phyloP scores from a whole-genome alignment of 2,797 vertebrate species.

The Premnoplex brunnescens region DNA sequence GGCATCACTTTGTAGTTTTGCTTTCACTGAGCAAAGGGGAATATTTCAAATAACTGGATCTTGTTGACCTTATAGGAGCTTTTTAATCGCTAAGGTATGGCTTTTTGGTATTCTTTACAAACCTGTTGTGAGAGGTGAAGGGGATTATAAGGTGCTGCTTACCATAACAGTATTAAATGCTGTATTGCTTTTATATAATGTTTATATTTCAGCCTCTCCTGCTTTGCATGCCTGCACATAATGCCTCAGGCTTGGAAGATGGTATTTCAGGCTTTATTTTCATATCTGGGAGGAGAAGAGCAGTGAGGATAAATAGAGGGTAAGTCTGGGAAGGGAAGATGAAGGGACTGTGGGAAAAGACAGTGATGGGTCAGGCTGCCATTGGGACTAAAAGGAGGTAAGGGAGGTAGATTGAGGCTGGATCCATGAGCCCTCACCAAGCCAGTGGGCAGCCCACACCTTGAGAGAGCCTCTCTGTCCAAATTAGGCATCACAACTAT shows the following conservation, averaged over 20 bases:
- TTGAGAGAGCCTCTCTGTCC: not conserved
- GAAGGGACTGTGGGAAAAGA: not conserved
- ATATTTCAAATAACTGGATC: not conserved
- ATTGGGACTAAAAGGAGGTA: not conserved
- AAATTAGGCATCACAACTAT: not conserved
- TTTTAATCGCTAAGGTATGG: not conserved
- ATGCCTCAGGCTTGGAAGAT: not conserved
- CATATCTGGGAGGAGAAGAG: not conserved
- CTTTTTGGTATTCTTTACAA: not conserved
- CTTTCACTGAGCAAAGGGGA: not conserved
- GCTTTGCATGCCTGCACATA: not conserved
- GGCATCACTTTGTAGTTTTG: not conserved
- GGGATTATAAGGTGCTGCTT: not conserved
- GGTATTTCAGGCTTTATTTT: conserved; percentile 2
- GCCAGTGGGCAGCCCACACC: not conserved
- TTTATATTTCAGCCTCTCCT: not conserved
- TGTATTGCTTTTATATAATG: not conserved
- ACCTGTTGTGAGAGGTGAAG: not conserved
- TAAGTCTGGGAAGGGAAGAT: not conserved
- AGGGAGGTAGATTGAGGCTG: not conserved
- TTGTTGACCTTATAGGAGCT: not conserved
- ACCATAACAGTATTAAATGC: not conserved
- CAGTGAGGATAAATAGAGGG: not conserved
- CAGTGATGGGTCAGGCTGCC: fast-evolving
- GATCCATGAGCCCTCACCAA: not conserved